Evolutionary conservation across 35 echinoderm and acorn worm genomes (phyloP), one percentile per base, ranked within the genome.

Genomic region (Eucidaris tribuloides): DNA sequence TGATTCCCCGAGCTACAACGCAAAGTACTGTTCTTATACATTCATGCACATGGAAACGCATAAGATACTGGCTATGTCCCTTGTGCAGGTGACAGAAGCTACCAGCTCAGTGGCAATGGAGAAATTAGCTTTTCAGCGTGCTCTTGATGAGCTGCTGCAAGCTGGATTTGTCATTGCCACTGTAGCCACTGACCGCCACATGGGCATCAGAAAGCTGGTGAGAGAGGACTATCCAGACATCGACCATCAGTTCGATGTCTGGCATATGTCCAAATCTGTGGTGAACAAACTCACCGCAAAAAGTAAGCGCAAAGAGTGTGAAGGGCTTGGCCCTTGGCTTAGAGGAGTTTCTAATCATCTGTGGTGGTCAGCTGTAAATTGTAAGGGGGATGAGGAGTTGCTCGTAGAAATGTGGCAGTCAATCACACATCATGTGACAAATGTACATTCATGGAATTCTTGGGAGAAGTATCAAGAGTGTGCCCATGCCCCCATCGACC

Each of bases 1-100:
- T 43, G 83, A 92, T 19, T 87, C 90, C 40, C 90, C 90, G 4
- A 84, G 90, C 19, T 77, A 87, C 50, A 87, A 63, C 68, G 83
- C 90, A 62, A 87, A 86, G 33, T 92, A 79, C 23, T 43, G 83
- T 18, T 57, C 83, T 0, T 92, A 92, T 24, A 71, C 83, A 2
- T 34, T 93, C 9, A 93, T 93, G 79, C 42, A 93, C 6, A 39
- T 81, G 37, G 32, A 46, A 1, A 87, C 79, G 3, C 33, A 71
- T 7, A 42, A 63, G 30, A 88, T 93, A n/a, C n/a, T n/a, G n/a
- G n/a, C n/a, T n/a, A 78, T 71, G 15, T 54, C 70, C 45, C 23
- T 88, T 14, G 76, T 88, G 5, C 79, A 84, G 31, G 82, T 85
- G 27, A 93, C 62, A 2, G 90, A 93, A 34, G 83, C 71, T 7